Evolutionary conservation across 2,888 invertebrate species (phyloP).

Genomic region (Branchipolynoe longqiensis): DNA sequence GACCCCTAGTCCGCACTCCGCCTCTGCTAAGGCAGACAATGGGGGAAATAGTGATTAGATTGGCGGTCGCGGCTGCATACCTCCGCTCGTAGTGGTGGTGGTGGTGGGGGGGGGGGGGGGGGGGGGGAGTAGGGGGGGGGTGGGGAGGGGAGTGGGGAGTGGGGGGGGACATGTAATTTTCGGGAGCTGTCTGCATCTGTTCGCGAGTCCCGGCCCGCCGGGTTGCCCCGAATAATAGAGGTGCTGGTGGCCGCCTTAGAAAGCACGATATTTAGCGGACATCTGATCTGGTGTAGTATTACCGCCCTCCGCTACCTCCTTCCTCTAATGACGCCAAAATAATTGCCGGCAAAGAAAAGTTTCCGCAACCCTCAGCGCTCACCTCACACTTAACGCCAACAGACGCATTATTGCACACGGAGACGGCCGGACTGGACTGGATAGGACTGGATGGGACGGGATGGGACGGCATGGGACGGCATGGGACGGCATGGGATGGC

Average conservation of each 20-base stretch:
- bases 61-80: background rate
- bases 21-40: background rate
- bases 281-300: constrained; percentile 51
- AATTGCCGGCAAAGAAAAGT: constrained; percentile 29
- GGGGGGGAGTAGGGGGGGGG: no score
- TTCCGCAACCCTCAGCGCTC: background rate
- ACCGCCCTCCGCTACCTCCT: background rate
- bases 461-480: no score
- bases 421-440: no score
- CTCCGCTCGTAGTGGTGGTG: no score
- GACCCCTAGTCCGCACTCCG: no score
- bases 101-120: no score
- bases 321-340: constrained; percentile 53
- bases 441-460: no score
- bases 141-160: no score
- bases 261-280: constrained; percentile 35
- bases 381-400: background rate
- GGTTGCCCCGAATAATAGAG: constrained; percentile 16
- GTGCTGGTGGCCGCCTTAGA: background rate
- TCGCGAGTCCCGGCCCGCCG: background rate
- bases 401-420: constrained; percentile 3
- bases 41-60: constrained; percentile 12
- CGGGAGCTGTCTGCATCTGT: constrained; percentile 36
- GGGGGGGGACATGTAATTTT: constrained; percentile 56
- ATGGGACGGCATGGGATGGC: no score